These are phyloP conservation scores for Maniola jurtina DNA, from an alignment of 1,140 invertebrate genomes.

Conservation along the genomic window DNA sequence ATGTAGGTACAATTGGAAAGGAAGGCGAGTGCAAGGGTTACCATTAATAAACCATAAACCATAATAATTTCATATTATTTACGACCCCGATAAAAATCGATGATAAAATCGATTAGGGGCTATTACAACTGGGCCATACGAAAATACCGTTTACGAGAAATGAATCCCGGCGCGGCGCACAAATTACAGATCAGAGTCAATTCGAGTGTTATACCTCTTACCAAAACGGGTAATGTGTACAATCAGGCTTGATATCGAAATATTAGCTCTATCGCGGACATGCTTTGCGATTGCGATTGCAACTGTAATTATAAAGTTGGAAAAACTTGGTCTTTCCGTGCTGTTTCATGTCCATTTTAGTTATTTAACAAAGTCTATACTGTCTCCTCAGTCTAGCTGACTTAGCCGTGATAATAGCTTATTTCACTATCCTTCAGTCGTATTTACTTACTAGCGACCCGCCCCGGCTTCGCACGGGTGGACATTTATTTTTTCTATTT, in stretches of 20 bases:
- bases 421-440: too few relatives aligned
- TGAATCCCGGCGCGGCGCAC: slow-evolving; percentile 31
- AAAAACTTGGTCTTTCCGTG: too few relatives aligned
- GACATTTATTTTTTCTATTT: too few relatives aligned
- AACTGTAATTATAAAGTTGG: too few relatives aligned
- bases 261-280: neutral
- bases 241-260: slow-evolving; percentile 12
- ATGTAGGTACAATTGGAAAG: neutral
- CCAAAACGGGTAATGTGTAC: slow-evolving; percentile 33
- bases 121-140: slow-evolving; percentile 42
- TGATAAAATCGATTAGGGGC: slow-evolving; percentile 35
- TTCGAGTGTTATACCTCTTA: slow-evolving; percentile 22
- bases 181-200: slow-evolving; percentile 40
- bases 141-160: slow-evolving; percentile 35
- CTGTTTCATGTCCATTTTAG: too few relatives aligned
- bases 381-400: too few relatives aligned
- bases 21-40: neutral
- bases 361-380: too few relatives aligned
- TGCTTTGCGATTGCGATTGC: neutral
- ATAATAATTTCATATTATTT: slow-evolving; percentile 27
- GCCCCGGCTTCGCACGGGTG: too few relatives aligned
- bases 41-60: slow-evolving; percentile 33
- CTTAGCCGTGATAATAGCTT: too few relatives aligned
- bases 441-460: too few relatives aligned
- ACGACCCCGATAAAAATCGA: slow-evolving; percentile 17